Percentiles rank a stretch among this genome's conserved stretches.
Evolutionary conservation across 2,113 vertebrate genomes (phyloP).

Genomic region (Haemorhous mexicanus): DNA sequence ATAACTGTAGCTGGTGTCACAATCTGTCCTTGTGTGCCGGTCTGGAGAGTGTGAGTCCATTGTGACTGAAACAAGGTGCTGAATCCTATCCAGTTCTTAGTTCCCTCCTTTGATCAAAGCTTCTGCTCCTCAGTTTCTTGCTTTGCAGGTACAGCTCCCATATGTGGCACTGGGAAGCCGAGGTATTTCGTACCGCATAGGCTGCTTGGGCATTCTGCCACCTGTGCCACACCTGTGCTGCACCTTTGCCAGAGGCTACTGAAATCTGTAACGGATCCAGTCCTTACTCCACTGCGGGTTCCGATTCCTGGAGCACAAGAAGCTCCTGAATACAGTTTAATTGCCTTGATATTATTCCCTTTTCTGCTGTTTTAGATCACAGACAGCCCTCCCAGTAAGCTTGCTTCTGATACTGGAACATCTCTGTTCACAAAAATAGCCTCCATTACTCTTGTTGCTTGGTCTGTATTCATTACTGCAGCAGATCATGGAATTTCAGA

Average conservation of each 20-base stretch:
- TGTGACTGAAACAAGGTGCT: background rate
- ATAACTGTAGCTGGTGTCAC: background rate
- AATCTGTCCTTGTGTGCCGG: background rate
- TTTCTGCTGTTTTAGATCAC: background rate
- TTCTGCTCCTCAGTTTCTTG: background rate
- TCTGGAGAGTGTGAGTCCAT: background rate
- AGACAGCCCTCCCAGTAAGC: background rate
- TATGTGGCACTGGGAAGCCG: background rate
- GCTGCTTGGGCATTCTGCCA: background rate
- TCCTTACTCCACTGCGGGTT: background rate
- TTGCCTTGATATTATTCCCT: background rate
- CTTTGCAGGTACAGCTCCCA: background rate
- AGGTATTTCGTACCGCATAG: background rate
- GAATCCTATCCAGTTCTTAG: background rate
- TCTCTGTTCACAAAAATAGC: background rate
- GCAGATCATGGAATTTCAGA: background rate
- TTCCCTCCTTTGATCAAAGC: background rate
- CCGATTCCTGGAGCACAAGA: background rate
- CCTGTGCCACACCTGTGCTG: background rate
- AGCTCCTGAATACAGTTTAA: background rate
- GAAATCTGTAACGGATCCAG: background rate
- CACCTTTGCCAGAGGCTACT: background rate
- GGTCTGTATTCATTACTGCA: background rate
- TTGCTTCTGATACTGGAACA: background rate
- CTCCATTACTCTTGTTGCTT: background rate